Evolutionary conservation across 2,797 vertebrate species (phyloP).

Genomic region (Aeoliscus strigatus): DNA sequence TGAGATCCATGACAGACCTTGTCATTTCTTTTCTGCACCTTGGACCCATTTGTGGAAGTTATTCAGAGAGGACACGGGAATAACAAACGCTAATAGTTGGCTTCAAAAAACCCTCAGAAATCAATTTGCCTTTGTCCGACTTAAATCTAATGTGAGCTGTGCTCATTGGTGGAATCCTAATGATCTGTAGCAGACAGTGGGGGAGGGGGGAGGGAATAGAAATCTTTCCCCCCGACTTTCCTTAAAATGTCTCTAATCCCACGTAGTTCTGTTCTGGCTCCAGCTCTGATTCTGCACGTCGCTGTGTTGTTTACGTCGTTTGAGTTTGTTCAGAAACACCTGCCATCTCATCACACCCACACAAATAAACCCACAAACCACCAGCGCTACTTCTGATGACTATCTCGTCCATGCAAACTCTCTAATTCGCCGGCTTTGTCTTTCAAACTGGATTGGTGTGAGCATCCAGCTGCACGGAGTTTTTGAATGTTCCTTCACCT

Average conservation of each 20-base stretch:
- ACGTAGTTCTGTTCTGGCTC: slow-evolving; percentile 41
- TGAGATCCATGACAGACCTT: slow-evolving; percentile 25
- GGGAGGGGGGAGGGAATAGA: slow-evolving; percentile 39
- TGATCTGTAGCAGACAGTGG: slow-evolving; percentile 33
- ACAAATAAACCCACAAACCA: slow-evolving; percentile 48
- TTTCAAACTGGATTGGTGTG: slow-evolving; percentile 17
- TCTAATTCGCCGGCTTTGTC: slow-evolving; percentile 59
- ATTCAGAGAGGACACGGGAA: slow-evolving; percentile 11
- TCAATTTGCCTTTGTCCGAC: slow-evolving; percentile 17
- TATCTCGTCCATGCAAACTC: slow-evolving; percentile 48
- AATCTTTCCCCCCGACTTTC: slow-evolving; percentile 32
- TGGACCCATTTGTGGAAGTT: slow-evolving; percentile 17
- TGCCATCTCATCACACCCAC: slow-evolving; percentile 49
- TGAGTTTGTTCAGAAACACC: slow-evolving; percentile 46
- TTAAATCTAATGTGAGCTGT: slow-evolving; percentile 17
- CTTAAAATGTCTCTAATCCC: slow-evolving; percentile 55
- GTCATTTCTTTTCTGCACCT: slow-evolving; percentile 25
- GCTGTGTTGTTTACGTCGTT: slow-evolving; percentile 44
- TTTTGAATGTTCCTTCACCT: too few species aligned
- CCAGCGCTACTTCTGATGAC: slow-evolving; percentile 43
- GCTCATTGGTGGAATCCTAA: slow-evolving; percentile 25
- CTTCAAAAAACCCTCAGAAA: slow-evolving; percentile 15
- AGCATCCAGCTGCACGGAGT: too few species aligned
- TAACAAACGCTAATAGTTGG: slow-evolving; percentile 14
- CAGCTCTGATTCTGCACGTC: slow-evolving; percentile 26